A percentile compares a stretch with the other conserved stretches of the same genome.
Evolutionary conservation across 92 coral and sea anemone species (phyloP).

Genomic region (Phymanthus crucifer): DNA sequence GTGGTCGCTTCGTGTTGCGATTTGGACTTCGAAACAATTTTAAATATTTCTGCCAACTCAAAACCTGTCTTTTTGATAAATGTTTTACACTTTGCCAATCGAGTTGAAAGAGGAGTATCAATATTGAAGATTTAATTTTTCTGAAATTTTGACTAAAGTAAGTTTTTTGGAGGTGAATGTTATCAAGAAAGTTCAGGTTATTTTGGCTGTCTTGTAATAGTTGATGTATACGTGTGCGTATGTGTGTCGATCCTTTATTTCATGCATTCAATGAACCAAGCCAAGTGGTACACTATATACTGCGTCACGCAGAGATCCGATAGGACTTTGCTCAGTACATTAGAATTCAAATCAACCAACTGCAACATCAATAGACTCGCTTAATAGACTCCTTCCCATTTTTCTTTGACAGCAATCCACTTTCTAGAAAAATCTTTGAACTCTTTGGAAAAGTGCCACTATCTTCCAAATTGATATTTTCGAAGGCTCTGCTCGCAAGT

Average conservation of each 20-base stretch:
- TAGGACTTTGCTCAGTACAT: too few species aligned
- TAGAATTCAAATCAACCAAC: too few species aligned
- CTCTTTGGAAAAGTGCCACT: too few species aligned
- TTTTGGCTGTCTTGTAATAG: background rate
- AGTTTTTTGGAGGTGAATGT: background rate
- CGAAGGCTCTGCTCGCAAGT: too few species aligned
- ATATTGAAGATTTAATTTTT: background rate
- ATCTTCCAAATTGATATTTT: too few species aligned
- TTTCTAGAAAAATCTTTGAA: too few species aligned
- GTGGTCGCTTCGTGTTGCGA: background rate
- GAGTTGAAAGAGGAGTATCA: background rate
- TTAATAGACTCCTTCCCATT: too few species aligned
- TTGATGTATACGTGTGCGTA: background rate
- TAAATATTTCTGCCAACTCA: background rate
- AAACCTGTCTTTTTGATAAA: background rate
- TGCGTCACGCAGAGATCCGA: too few species aligned
- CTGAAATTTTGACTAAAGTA: background rate
- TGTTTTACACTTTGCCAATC: background rate
- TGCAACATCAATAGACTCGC: too few species aligned
- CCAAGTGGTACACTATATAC: too few species aligned
- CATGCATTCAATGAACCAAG: background rate
- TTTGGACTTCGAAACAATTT: background rate
- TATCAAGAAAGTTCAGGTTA: background rate
- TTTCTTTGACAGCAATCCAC: too few species aligned
- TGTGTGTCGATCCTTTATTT: background rate